Conservation (phyloP, 2,797 vertebrate species). For the Enteromius thamalakanensis region DNA sequence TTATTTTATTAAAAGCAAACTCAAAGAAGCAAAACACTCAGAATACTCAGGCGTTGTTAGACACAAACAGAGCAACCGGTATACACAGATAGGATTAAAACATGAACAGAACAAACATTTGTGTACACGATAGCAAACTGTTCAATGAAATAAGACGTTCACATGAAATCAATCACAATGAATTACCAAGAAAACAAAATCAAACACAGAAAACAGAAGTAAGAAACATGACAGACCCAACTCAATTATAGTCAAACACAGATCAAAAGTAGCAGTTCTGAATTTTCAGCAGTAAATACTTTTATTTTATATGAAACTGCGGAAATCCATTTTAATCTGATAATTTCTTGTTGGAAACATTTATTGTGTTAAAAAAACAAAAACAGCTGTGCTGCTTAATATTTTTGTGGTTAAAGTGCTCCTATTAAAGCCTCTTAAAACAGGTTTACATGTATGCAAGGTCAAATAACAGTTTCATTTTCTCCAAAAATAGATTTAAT, state of each 20-base stretch:
- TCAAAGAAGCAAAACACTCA: background rate
- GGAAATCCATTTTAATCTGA: background rate
- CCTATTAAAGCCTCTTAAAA: too few relatives aligned
- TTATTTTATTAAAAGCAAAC: constrained; percentile 16
- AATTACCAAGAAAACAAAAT: background rate
- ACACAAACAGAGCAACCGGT: background rate
- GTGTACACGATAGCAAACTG: background rate
- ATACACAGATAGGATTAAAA: background rate
- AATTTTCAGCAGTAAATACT: background rate
- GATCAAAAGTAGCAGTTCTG: background rate
- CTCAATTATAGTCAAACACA: background rate
- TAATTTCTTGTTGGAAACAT: background rate
- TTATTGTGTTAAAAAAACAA: background rate
- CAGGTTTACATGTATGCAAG: too few relatives aligned
- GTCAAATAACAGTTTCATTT: too few relatives aligned
- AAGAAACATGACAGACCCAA: background rate
- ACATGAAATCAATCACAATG: background rate
- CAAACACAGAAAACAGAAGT: background rate
- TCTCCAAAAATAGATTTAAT: too few relatives aligned
- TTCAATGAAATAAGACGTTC: background rate
- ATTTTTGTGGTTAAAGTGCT: too few relatives aligned
- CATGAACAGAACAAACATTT: background rate
- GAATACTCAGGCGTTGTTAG: background rate
- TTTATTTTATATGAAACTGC: background rate
- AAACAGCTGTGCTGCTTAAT: too few relatives aligned